These are phyloP conservation scores for Hafferia zeledoni DNA, from an alignment of 2,797 vertebrate genomes.

Conservation along the genomic window DNA sequence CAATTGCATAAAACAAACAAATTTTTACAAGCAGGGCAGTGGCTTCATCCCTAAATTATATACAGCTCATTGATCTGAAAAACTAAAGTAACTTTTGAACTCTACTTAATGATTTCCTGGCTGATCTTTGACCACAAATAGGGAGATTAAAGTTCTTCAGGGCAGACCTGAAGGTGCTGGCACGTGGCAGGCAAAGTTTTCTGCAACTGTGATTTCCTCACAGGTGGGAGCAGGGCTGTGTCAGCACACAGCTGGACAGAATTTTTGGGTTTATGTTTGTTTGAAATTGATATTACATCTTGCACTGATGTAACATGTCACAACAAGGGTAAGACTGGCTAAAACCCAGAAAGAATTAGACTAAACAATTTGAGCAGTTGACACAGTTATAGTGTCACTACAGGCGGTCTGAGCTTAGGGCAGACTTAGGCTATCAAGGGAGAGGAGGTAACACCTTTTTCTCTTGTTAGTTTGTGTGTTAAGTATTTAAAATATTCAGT, in stretches of 20 bases:
- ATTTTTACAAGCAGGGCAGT: not conserved
- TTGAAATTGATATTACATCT: not conserved
- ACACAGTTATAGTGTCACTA: not conserved
- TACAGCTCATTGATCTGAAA: not conserved
- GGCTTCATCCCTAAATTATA: not conserved
- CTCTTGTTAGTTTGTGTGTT: not conserved
- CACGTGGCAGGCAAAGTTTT: not conserved
- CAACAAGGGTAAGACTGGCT: not conserved
- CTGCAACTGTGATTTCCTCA: not conserved
- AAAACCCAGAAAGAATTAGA: not conserved
- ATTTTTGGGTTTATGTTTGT: not conserved
- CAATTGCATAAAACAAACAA: not conserved
- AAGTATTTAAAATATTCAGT: not conserved
- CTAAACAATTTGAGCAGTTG: not conserved
- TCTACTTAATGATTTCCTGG: not conserved
- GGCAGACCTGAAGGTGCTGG: not conserved
- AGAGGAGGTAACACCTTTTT: not conserved
- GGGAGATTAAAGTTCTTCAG: not conserved
- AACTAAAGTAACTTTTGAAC: conserved; percentile 34
- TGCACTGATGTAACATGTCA: not conserved
- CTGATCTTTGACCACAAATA: not conserved
- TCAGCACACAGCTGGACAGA: not conserved
- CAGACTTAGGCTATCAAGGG: not conserved
- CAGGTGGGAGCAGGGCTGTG: not conserved
- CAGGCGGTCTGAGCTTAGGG: not conserved